Evolutionary conservation across 1,140 invertebrate genomes (phyloP).

Genomic region (Drosophila watanabei): DNA sequence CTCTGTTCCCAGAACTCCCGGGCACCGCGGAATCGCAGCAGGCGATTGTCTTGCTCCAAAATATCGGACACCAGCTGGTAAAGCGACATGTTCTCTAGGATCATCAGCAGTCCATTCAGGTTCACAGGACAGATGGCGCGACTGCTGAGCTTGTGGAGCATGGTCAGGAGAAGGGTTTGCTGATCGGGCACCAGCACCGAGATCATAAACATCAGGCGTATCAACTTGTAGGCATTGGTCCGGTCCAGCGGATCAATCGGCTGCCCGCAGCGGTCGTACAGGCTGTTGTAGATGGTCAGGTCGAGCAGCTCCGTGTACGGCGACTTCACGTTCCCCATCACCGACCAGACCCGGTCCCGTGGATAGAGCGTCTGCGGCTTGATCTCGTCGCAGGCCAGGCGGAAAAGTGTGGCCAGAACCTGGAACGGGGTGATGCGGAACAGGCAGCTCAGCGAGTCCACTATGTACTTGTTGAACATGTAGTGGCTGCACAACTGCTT

Average conservation of each 20-base stretch:
- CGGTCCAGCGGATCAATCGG: conserved; percentile 51
- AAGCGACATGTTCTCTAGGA: conserved; percentile 18
- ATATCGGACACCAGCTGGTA: conserved; percentile 54
- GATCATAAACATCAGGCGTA: conserved; percentile 57
- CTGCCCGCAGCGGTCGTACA: conserved; percentile 68
- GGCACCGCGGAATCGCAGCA: background rate
- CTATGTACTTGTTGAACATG: conserved; percentile 46
- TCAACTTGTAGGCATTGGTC: conserved; percentile 45
- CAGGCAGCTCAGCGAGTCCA: conserved; percentile 56
- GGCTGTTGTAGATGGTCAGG: conserved; percentile 66
- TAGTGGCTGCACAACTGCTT: conserved; percentile 23
- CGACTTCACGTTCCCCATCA: conserved; percentile 59
- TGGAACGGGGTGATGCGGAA: conserved; percentile 35
- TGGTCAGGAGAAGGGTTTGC: conserved; percentile 10
- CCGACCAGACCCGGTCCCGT: conserved; percentile 51
- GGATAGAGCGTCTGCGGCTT: conserved; percentile 28
- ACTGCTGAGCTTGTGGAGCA: conserved; percentile 48
- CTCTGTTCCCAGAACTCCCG: background rate
- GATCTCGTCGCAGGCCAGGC: conserved; percentile 32
- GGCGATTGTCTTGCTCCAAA: conserved; percentile 26
- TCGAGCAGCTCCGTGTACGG: conserved; percentile 66
- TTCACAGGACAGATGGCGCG: conserved; percentile 34
- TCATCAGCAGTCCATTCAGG: conserved; percentile 29
- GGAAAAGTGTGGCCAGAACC: conserved; percentile 51
- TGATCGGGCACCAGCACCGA: conserved; percentile 42